phyloP scores from a whole-genome alignment of 1,140 invertebrate genomes.

The Ostrea edulis region DNA sequence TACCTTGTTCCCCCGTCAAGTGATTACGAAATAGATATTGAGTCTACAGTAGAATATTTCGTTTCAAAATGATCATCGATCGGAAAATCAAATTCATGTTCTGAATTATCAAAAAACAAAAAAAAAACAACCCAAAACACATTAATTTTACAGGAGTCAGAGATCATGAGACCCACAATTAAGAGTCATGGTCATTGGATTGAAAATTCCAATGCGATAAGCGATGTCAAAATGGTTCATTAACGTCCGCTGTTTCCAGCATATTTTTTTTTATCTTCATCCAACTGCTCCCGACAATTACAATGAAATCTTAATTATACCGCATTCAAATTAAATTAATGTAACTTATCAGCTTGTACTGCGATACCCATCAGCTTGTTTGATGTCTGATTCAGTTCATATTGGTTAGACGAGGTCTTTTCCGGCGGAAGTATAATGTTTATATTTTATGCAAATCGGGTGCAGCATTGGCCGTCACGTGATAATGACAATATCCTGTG shows the following conservation, averaged over 20 bases:
- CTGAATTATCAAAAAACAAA: too few species aligned
- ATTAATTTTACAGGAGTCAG: too few species aligned
- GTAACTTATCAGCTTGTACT: background rate
- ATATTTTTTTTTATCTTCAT: background rate
- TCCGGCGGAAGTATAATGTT: conserved; percentile 34
- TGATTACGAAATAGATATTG: too few species aligned
- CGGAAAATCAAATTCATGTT: too few species aligned
- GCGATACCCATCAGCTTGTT: background rate
- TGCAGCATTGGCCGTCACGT: conserved; percentile 14
- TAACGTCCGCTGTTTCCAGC: background rate
- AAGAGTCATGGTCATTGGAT: background rate
- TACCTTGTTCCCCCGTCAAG: too few species aligned
- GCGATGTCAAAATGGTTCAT: background rate
- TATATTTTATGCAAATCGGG: conserved; percentile 27
- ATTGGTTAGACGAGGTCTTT: conserved; percentile 9
- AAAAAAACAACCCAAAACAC: too few species aligned
- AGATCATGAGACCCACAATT: too few species aligned
- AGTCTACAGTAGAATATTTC: too few species aligned
- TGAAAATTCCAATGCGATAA: background rate
- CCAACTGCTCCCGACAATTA: background rate
- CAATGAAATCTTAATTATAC: background rate
- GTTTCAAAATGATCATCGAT: too few species aligned
- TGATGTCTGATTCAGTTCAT: conserved; percentile 3
- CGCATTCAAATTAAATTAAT: conserved; percentile 4
- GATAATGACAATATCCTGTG: background rate